Evolutionary conservation across 2,888 invertebrate genomes (phyloP), one percentile per base, ranked within the genome.

Genomic region (Vesta saturnalis): DNA sequence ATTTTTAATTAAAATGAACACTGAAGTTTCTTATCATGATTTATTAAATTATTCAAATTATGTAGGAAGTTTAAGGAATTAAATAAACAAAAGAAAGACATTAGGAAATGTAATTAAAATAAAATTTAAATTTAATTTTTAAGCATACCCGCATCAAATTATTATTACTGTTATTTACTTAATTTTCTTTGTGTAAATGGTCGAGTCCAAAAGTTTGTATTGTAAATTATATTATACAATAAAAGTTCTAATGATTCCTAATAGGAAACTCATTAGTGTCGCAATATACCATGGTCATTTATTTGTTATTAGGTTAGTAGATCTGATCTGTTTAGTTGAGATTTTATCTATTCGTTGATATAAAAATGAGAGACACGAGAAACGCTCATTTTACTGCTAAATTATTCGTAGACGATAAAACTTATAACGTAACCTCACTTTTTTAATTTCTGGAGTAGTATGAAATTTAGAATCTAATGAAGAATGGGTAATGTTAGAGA

Each of bases 1-100:
- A n/a, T n/a, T n/a, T n/a, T n/a, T n/a, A n/a, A n/a, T n/a, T n/a
- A n/a, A n/a, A n/a, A n/a, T n/a, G n/a, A n/a, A n/a, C n/a, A n/a
- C n/a, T n/a, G n/a, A n/a, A n/a, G n/a, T n/a, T n/a, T n/a, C n/a
- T n/a, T n/a, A n/a, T n/a, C n/a, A n/a, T n/a, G n/a, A n/a, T n/a
- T n/a, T n/a, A n/a, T n/a, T n/a, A n/a, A n/a, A n/a, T n/a, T n/a
- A n/a, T n/a, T n/a, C n/a, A n/a, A n/a, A n/a, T n/a, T n/a, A n/a
- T n/a, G n/a, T n/a, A n/a, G n/a, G n/a, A n/a, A n/a, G n/a, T n/a
- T n/a, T n/a, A n/a, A n/a, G n/a, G n/a, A n/a, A n/a, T n/a, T n/a
- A n/a, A n/a, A n/a, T n/a, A n/a, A n/a, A 77, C 75, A 78, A 78
- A 74, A 71, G 71, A 72, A 72, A 35, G 62, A 71, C 71, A 65